Evolutionary conservation across 2,113 vertebrate genomes (phyloP), one percentile per base, ranked within the genome.

Genomic region (Tenebrosternarchus preto): DNA sequence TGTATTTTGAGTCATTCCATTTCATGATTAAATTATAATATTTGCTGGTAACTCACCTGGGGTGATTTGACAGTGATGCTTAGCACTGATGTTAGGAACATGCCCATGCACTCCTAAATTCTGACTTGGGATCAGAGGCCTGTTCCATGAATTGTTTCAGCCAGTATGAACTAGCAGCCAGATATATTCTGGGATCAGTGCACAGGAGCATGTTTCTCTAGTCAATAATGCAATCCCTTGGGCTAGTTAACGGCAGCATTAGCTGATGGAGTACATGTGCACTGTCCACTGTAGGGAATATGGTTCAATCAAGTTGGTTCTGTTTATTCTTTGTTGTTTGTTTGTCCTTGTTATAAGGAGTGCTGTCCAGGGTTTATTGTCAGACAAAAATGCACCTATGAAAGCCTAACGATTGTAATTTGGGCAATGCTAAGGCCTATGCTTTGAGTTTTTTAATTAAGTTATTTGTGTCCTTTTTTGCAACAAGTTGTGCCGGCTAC

Each of bases 401-500:
- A 90, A 95, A 94, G 95, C 95, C 95, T 95, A 89, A 95, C 94
- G 96, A 97, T 96, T 97, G 95, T 97, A 95, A 94, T 93, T 93
- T 93, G 92, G 92, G 92, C 86, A 91, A 92, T 90, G 83, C 90
- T 92, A 89, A 89, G 85, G 85, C 85, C 91, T 93, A 94, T 89
- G 86, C 91, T 82, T 91, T 82, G 17, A 59, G 73, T 89, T 91
- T 89, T 75, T 53, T 31, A 20, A n/a, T 22, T 17, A 17, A 24
- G 20, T 50, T 50, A 12, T 27, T 80, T 88, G 80, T 90, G 91
- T 92, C 88, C 85, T 87, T 86, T 74, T 90, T 85, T 80, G n/a
- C n/a, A n/a, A n/a, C n/a, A n/a, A n/a, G n/a, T n/a, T n/a, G n/a
- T n/a, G 27, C 20, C 24, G 33, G 56, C 22, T 1, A 22, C 31